A percentile compares a stretch with the other conserved stretches of the same genome.
Conservation (phyloP, 2,797 vertebrate species). For the Gymnopithys bicolor region DNA sequence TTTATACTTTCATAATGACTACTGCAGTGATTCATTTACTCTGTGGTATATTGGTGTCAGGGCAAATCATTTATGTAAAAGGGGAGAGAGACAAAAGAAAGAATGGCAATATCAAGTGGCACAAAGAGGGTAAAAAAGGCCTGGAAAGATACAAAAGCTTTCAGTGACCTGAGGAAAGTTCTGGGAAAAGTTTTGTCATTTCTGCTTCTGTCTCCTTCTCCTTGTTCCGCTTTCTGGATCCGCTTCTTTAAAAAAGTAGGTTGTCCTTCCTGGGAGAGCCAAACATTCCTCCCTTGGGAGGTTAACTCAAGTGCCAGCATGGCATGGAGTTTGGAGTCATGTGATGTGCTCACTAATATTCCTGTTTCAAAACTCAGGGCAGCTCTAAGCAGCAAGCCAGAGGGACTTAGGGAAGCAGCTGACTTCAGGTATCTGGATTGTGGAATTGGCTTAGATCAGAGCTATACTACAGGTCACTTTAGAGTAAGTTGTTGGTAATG, state of each 20-base stretch:
- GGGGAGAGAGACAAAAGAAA: slow-evolving; percentile 34
- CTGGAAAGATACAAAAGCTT: neutral
- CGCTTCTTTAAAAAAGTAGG: neutral
- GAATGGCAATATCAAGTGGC: slow-evolving; percentile 1
- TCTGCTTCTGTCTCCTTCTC: neutral
- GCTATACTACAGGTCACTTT: neutral
- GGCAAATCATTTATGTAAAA: slow-evolving; percentile 23
- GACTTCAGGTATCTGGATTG: neutral
- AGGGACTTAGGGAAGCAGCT: neutral
- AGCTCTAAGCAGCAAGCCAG: neutral
- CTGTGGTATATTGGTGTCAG: slow-evolving; percentile 43
- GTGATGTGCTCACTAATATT: neutral
- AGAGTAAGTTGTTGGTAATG: neutral
- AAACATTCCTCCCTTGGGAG: neutral
- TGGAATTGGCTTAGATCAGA: neutral
- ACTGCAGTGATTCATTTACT: slow-evolving; percentile 58
- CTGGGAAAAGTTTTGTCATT: neutral
- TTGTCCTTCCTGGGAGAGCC: neutral
- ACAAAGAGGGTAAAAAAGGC: neutral
- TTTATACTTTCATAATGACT: slow-evolving; percentile 70
- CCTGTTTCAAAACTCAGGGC: neutral
- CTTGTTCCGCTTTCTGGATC: neutral
- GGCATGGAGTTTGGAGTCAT: neutral
- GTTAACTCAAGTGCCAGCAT: neutral
- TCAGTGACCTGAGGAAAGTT: neutral